A percentile compares a stretch with the other conserved stretches of the same genome.
These are phyloP conservation scores for Nyctibius bracteatus DNA, from an alignment of 2,113 vertebrate genomes.

Conservation along the genomic window DNA sequence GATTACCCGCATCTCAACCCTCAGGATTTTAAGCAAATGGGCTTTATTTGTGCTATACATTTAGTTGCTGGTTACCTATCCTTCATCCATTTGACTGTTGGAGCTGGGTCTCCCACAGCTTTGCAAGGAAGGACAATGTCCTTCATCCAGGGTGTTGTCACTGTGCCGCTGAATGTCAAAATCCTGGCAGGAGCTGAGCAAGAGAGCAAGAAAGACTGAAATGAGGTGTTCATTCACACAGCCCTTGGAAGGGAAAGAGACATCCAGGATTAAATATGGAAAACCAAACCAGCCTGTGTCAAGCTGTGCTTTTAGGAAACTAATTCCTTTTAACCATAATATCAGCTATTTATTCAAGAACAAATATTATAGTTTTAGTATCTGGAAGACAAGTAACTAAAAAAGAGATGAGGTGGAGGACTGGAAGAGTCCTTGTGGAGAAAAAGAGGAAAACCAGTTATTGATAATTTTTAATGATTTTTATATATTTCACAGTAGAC, in stretches of 20 bases:
- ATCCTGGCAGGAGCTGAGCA: constrained; percentile 90
- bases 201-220: neutral
- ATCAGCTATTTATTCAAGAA: neutral
- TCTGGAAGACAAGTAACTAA: neutral
- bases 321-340: neutral
- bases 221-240: neutral
- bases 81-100: constrained; percentile 97
- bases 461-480: neutral
- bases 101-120: constrained; percentile 91
- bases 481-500: neutral
- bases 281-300: neutral
- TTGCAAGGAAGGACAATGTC: constrained; percentile 95
- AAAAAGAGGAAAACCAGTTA: neutral
- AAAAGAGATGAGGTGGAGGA: neutral
- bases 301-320: neutral
- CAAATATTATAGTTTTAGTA: neutral
- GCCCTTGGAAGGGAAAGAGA: neutral
- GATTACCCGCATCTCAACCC: neutral
- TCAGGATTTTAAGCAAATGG: neutral
- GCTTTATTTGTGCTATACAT: neutral
- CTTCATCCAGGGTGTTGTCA: constrained; percentile 98
- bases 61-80: constrained; percentile 90
- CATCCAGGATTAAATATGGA: neutral
- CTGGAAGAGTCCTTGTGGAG: neutral
- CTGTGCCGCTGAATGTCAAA: constrained; percentile 93